Evolutionary conservation across 2,797 vertebrate genomes (phyloP), one percentile per base, ranked within the genome.

Genomic region (Xenopus petersii): DNA sequence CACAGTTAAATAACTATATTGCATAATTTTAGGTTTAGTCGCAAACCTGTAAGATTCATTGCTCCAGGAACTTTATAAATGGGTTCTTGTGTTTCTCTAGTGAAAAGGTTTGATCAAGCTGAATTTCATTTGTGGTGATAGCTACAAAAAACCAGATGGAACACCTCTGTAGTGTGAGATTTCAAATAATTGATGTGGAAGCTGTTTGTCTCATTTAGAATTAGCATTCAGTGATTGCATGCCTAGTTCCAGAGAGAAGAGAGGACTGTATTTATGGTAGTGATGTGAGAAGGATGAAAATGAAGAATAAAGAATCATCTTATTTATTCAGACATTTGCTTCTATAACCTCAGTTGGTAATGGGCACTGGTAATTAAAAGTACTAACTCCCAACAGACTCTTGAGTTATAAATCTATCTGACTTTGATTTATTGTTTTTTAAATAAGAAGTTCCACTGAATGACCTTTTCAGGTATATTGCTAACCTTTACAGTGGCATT

Each of bases 401-500:
- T 83, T 76, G 84, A 86, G 81, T 77, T 89, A 71, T 82, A 83
- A 89, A 83, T 87, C 85, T 86, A 84, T 68, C 60, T 84, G 84
- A 84, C 73, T 87, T 82, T 81, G 73, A 85, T 85, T 85, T 88
- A 87, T 85, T 30, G 81, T 84, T 87, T 85, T 61, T 73, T 69
- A 75, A 82, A 60, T 60, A 84, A 51, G 66, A 62, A 26, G 26
- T 2, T 80, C 63, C 58, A 67, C 48, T 67, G 1, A 36, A 79
- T 21, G 77, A 79, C 71, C 30, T 87, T 87, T 83, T 13, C 59
- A 88, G 79, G 68, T 86, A 77, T 71, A 80, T 79, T 61, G 36
- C 63, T 84, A 79, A 68, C 69, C 82, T 84, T 86, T 64, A 69
- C 46, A 84, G 65, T 81, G 73, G 83, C 36, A 71, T 62, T 85